A percentile compares a stretch with the other conserved stretches of the same genome.
Evolutionary conservation across 1,140 invertebrate species (phyloP).

Genomic region (Leptopilina clavipes): DNA sequence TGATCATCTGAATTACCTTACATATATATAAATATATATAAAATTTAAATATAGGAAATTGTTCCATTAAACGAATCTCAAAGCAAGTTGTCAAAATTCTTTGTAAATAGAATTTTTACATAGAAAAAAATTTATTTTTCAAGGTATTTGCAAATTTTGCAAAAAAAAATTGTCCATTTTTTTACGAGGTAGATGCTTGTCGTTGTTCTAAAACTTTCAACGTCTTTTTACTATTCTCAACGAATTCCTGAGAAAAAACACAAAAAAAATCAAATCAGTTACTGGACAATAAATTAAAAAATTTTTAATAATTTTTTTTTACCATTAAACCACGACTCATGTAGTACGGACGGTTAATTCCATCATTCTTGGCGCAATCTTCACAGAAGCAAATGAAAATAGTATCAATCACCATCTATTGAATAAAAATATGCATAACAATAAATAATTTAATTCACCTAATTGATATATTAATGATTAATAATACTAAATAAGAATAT

Average conservation of each 20-base stretch:
- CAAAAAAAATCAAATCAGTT: not conserved
- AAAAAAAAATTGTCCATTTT: not conserved
- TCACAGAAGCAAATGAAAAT: conserved; percentile 91
- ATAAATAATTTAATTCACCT: too few relatives aligned
- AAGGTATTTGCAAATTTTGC: conserved; percentile 7
- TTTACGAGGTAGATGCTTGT: conserved; percentile 34
- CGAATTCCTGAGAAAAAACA: conserved; percentile 75
- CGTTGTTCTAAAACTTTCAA: conserved; percentile 62
- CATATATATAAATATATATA: conserved; percentile 33
- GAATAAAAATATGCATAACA: not conserved
- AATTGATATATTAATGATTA: too few relatives aligned
- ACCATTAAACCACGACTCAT: conserved; percentile 85
- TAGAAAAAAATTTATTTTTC: too few relatives aligned
- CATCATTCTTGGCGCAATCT: conserved; percentile 85
- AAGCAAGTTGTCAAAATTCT: not conserved
- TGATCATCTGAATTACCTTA: not conserved
- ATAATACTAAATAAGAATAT: too few relatives aligned
- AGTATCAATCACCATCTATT: conserved; percentile 89
- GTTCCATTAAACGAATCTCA: conserved; percentile 40
- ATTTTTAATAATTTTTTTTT: conserved; percentile 50
- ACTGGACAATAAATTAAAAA: not conserved
- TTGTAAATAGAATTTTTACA: not conserved
- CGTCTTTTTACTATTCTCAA: conserved; percentile 80
- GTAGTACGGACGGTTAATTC: conserved; percentile 81
- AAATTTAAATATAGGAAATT: conserved; percentile 15